Percentiles rank a stretch among this genome's conserved stretches.
Evolutionary conservation across 2,797 vertebrate genomes (phyloP).

Genomic region (Anolis apletophallus): DNA sequence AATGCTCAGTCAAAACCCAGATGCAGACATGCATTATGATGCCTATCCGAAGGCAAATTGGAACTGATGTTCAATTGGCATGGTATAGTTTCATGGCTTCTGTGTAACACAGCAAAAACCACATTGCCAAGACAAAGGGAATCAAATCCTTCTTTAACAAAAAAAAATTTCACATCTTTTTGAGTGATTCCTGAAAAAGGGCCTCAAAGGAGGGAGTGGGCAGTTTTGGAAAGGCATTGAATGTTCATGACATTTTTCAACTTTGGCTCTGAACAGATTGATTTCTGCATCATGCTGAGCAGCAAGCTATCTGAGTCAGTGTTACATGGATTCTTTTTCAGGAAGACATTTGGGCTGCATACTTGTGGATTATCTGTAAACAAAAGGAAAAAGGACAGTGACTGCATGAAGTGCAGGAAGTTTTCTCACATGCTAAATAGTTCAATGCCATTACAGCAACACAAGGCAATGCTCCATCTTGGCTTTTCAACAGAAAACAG

Average conservation of each 20-base stretch:
- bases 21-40: no score
- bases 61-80: no score
- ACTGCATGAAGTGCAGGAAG: constrained; percentile 69
- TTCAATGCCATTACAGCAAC: constrained; percentile 70
- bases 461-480: constrained; percentile 57
- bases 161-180: neutral
- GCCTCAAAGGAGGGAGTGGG: neutral
- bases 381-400: constrained; percentile 73
- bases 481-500: constrained; percentile 70
- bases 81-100: neutral
- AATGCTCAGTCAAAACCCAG: neutral
- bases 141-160: neutral
- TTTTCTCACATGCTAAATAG: constrained; percentile 76
- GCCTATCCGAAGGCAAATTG: neutral
- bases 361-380: constrained; percentile 78
- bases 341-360: constrained; percentile 74
- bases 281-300: constrained; percentile 46
- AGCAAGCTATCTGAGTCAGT: constrained; percentile 57
- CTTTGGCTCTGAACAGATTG: neutral
- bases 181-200: neutral
- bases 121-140: neutral
- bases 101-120: neutral
- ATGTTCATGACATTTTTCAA: neutral
- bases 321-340: constrained; percentile 68
- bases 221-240: neutral